Percentiles rank a stretch among this genome's conserved stretches.
Conservation (phyloP, 2,113 vertebrate genomes). For the Vicugna pacos region DNA sequence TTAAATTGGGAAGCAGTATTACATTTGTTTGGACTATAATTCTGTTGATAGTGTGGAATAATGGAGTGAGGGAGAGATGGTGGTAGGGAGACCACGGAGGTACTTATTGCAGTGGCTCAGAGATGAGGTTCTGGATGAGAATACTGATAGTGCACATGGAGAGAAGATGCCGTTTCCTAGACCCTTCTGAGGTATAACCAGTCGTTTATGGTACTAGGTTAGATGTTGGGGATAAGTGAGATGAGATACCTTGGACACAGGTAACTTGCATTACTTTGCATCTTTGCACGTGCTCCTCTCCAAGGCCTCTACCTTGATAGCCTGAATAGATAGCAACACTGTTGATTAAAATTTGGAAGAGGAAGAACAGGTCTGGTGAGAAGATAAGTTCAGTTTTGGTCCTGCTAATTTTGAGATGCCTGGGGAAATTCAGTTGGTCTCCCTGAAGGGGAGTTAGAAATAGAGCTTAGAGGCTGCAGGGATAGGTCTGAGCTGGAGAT, state of each 20-base stretch:
- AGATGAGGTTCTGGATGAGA: neutral
- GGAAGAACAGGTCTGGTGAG: constrained; percentile 47
- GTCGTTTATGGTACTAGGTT: neutral
- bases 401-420: constrained; percentile 38
- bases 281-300: neutral
- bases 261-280: constrained; percentile 14
- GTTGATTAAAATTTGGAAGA: constrained; percentile 30
- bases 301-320: neutral
- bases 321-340: neutral
- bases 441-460: constrained; percentile 11
- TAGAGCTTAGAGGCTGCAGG: constrained; percentile 10
- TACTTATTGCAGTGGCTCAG: neutral
- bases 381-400: constrained; percentile 38
- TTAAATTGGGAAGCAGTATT: neutral
- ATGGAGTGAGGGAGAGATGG: neutral
- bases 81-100: neutral
- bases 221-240: neutral
- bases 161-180: neutral
- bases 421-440: neutral
- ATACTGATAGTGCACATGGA: neutral
- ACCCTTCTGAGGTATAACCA: neutral
- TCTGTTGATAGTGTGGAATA: constrained; percentile 29
- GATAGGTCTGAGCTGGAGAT: constrained; percentile 16
- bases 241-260: neutral
- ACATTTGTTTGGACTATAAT: neutral